phyloP scores from a whole-genome alignment of 2,888 invertebrate genomes.

The Pandemis heparana region DNA sequence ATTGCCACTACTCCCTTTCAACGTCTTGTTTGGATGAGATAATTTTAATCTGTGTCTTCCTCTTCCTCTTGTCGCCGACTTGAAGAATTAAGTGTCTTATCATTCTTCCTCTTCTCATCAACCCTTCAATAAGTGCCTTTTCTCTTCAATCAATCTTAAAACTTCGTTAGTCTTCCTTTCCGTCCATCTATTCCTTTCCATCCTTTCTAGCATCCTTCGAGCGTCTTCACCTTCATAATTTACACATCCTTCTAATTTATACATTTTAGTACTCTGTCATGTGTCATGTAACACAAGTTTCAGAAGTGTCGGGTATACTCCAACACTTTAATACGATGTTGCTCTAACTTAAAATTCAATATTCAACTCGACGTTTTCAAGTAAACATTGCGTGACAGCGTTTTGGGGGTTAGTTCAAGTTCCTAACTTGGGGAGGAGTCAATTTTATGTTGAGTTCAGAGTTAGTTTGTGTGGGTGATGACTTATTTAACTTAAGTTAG shows the following conservation, averaged over 20 bases:
- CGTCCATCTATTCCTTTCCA: too few species aligned
- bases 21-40: too few species aligned
- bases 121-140: too few species aligned
- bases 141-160: too few species aligned
- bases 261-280: slow-evolving; percentile 17
- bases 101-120: too few species aligned
- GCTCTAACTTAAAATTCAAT: slow-evolving; percentile 77
- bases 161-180: too few species aligned
- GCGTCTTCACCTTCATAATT: not conserved
- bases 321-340: slow-evolving; percentile 52
- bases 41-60: too few species aligned
- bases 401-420: slow-evolving; percentile 53
- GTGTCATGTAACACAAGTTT: slow-evolving; percentile 8
- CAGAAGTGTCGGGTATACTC: slow-evolving; percentile 23
- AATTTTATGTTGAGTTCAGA: slow-evolving; percentile 15
- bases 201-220: too few species aligned
- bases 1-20: too few species aligned
- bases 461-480: slow-evolving; percentile 8
- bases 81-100: too few species aligned
- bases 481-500: not conserved
- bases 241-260: not conserved
- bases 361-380: slow-evolving; percentile 79
- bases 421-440: slow-evolving; percentile 39
- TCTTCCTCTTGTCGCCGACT: too few species aligned
- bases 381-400: slow-evolving; percentile 75